A percentile compares a stretch with the other conserved stretches of the same genome.
These are phyloP conservation scores for Pseudopodoces humilis DNA, from an alignment of 2,113 vertebrate species.

Conservation along the genomic window DNA sequence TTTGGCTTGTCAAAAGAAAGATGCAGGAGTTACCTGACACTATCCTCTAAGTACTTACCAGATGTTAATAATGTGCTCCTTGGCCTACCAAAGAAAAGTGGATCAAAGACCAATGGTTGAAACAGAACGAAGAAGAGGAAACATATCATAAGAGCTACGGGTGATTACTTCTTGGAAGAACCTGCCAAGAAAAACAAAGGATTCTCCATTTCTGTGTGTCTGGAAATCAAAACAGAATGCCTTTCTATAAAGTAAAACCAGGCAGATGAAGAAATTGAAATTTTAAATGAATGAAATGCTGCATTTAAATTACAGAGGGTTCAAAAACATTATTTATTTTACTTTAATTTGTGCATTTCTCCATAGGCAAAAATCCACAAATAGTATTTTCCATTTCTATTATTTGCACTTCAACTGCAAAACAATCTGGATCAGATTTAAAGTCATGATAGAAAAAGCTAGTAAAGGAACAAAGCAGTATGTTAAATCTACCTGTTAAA, in stretches of 20 bases:
- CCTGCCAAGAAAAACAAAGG: not conserved
- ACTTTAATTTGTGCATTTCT: not conserved
- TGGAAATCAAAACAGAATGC: not conserved
- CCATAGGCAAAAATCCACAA: not conserved
- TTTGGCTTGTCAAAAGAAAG: not conserved
- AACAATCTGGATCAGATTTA: not conserved
- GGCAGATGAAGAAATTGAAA: not conserved
- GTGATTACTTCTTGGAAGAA: not conserved
- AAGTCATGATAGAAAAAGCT: not conserved
- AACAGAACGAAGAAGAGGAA: not conserved
- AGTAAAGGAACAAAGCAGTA: not conserved
- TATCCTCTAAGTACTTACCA: not conserved
- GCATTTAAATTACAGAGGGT: not conserved
- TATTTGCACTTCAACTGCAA: not conserved
- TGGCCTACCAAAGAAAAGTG: not conserved
- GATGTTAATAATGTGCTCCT: not conserved
- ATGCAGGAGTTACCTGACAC: not conserved
- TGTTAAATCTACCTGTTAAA: not conserved
- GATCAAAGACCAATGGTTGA: not conserved
- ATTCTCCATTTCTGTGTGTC: not conserved
- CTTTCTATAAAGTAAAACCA: not conserved
- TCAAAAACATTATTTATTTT: not conserved
- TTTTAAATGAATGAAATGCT: not conserved
- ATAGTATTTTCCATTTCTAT: not conserved
- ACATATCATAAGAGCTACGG: not conserved